These are phyloP conservation scores for Sinosuthora webbiana DNA, from an alignment of 2,113 vertebrate genomes.

Conservation along the genomic window DNA sequence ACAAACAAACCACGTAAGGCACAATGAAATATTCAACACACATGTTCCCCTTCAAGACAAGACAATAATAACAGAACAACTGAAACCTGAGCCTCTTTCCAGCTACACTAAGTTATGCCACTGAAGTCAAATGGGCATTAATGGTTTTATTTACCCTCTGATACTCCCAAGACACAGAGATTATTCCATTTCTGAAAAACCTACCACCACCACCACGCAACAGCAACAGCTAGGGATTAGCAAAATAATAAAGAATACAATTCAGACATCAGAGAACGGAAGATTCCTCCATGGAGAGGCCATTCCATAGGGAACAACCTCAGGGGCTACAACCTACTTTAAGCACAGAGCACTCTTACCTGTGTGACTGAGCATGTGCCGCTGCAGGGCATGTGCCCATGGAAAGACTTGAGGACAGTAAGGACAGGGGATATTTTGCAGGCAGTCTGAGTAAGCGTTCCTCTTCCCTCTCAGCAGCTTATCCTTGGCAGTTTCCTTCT, in stretches of 20 bases:
- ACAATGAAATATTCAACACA: background rate
- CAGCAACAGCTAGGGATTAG: background rate
- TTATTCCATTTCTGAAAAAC: background rate
- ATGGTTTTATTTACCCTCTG: background rate
- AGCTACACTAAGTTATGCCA: background rate
- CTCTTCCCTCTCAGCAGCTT: slow-evolving; percentile 84
- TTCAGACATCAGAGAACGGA: background rate
- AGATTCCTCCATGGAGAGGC: background rate
- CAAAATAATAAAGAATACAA: background rate
- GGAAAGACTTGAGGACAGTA: slow-evolving; percentile 92
- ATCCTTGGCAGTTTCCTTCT: slow-evolving; percentile 75
- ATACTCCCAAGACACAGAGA: background rate
- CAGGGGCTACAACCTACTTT: background rate
- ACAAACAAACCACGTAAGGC: background rate
- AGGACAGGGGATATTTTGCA: slow-evolving; percentile 92
- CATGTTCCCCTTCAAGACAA: background rate
- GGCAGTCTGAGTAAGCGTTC: slow-evolving; percentile 89
- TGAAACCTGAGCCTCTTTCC: background rate
- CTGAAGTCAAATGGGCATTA: background rate
- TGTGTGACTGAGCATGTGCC: slow-evolving; percentile 94
- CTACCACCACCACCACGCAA: background rate
- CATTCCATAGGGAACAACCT: background rate
- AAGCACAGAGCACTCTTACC: slow-evolving; percentile 75
- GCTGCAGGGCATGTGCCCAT: slow-evolving; percentile 93
- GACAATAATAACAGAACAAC: background rate